Evolutionary conservation across 2,113 vertebrate genomes (phyloP).

Genomic region (Strigops habroptila): DNA sequence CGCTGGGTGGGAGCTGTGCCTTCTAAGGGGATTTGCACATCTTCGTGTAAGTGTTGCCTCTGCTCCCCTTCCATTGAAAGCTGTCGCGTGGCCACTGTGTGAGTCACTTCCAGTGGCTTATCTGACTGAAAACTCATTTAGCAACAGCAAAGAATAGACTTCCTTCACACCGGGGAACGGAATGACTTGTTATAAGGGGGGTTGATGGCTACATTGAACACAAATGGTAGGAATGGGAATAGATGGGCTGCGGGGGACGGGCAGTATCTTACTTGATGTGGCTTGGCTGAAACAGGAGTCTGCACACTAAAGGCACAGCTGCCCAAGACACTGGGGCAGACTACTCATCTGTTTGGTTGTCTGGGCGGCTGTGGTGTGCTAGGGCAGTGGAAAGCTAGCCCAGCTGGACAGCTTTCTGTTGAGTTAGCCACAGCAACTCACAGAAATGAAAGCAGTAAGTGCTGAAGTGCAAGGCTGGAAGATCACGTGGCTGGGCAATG

Average conservation of each 20-base stretch:
- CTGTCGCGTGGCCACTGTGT: neutral
- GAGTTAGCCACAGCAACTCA: neutral
- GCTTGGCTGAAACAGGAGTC: neutral
- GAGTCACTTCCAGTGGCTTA: neutral
- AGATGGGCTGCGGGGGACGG: fast-evolving
- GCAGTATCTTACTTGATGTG: neutral
- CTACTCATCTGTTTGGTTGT: neutral
- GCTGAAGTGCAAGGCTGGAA: neutral
- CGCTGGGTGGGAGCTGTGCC: neutral
- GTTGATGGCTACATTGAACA: too few relatives aligned
- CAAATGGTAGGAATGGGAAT: neutral
- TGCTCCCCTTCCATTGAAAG: neutral
- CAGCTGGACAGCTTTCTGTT: neutral
- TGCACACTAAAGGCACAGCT: neutral
- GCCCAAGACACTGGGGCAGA: neutral
- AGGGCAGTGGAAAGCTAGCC: neutral
- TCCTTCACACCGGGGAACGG: neutral
- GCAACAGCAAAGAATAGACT: neutral
- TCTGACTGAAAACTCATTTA: neutral
- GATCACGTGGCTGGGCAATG: neutral
- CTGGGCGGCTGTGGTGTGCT: neutral
- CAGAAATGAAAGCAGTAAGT: neutral
- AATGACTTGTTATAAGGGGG: neutral
- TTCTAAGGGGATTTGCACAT: neutral
- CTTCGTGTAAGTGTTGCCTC: neutral